Conservation (phyloP, 2,797 vertebrate species). For the Phalanger gymnotis region DNA sequence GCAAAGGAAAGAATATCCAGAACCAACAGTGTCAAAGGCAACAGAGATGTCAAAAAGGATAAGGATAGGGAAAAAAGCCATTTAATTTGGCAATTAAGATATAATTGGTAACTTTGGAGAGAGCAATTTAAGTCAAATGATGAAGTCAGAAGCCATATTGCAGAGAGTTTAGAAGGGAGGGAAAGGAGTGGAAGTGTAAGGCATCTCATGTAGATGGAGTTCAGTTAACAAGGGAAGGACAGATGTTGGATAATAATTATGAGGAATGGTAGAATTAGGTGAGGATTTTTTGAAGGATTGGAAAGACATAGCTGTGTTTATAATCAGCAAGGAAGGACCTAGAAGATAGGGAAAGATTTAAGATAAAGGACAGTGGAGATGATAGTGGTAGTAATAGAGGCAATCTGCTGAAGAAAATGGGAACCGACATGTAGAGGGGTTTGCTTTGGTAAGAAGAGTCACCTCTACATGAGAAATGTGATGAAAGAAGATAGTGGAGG, state of each 20-base stretch:
- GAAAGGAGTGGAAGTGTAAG: neutral
- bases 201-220: neutral
- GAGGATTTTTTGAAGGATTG: neutral
- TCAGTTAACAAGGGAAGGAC: neutral
- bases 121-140: neutral
- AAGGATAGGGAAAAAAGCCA: too few relatives aligned
- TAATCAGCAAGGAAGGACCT: neutral
- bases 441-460: neutral
- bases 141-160: neutral
- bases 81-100: neutral
- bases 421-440: neutral
- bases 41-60: neutral
- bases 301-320: neutral
- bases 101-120: neutral
- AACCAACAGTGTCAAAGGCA: neutral
- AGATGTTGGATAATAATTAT: neutral
- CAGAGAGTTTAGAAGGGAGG: neutral
- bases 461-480: neutral
- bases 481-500: neutral
- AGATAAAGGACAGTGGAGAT: neutral
- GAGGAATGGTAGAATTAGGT: too few relatives aligned
- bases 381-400: neutral
- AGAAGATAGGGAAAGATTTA: neutral
- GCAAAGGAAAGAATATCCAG: neutral
- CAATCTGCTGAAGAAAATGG: neutral